Conservation (phyloP, 2,797 vertebrate genomes). For the Neosilurus mollespiculum region DNA sequence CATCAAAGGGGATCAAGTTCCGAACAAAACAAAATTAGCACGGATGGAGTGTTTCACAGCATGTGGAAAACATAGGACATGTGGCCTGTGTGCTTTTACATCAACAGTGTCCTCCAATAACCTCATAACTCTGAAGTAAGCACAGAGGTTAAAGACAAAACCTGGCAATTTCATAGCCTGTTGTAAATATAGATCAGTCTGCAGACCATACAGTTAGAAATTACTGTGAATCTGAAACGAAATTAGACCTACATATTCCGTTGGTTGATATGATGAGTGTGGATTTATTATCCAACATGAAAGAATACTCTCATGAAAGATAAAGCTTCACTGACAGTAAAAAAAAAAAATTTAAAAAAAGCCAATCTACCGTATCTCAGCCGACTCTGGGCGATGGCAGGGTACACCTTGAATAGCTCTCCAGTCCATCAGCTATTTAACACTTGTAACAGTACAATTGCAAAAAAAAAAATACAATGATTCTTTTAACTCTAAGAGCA, state of each 20-base stretch:
- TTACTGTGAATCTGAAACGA: neutral
- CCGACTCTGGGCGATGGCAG: too few species aligned
- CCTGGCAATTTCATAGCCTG: neutral
- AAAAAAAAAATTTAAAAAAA: too few species aligned
- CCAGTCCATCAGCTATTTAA: too few species aligned
- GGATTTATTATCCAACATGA: neutral
- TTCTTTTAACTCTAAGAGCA: too few species aligned
- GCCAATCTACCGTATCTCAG: too few species aligned
- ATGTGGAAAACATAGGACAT: slow-evolving; percentile 16
- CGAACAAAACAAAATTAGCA: slow-evolving; percentile 37
- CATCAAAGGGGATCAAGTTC: slow-evolving; percentile 22
- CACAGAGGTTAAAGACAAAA: neutral
- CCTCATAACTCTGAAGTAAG: neutral
- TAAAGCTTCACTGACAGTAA: neutral
- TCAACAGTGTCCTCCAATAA: slow-evolving; percentile 31
- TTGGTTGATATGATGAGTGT: neutral
- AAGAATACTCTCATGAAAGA: neutral
- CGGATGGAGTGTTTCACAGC: slow-evolving; percentile 4
- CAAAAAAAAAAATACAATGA: too few species aligned
- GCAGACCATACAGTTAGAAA: neutral
- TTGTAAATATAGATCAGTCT: neutral
- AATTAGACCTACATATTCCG: neutral
- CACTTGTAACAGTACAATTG: too few species aligned
- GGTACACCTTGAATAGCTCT: too few species aligned
- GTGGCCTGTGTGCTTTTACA: slow-evolving; percentile 22